phyloP scores from a whole-genome alignment of 2,797 vertebrate species.

The Squalus acanthias region DNA sequence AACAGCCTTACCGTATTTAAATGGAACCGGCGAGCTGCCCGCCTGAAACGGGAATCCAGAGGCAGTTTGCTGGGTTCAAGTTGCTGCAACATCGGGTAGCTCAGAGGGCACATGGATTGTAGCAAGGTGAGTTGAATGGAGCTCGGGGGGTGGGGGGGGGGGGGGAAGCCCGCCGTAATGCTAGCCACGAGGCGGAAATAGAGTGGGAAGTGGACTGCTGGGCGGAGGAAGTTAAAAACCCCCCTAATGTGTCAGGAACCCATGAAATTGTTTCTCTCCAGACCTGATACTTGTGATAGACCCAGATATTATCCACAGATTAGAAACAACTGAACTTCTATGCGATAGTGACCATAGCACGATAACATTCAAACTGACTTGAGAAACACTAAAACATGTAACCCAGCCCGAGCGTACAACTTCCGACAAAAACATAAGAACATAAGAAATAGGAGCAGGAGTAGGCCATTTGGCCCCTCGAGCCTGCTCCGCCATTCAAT shows the following conservation, averaged over 20 bases:
- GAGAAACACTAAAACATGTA: not conserved
- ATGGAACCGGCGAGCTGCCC: not conserved
- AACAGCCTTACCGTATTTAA: not conserved
- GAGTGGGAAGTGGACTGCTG: not conserved
- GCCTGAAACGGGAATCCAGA: not conserved
- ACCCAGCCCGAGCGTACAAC: not conserved
- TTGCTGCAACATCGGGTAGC: not conserved
- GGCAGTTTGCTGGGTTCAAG: not conserved
- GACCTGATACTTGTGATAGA: not conserved
- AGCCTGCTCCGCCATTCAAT: too few species aligned
- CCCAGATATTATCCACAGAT: not conserved
- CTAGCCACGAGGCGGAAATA: not conserved
- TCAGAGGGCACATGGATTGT: not conserved
- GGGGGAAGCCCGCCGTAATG: not conserved
- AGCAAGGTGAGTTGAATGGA: not conserved
- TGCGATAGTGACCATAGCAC: not conserved
- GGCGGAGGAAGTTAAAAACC: too few species aligned
- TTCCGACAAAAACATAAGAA: not conserved
- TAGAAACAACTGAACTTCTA: not conserved
- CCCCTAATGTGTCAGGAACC: not conserved
- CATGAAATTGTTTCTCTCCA: not conserved
- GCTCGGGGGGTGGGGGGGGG: too few species aligned
- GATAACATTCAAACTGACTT: not conserved
- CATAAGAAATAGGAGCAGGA: too few species aligned
- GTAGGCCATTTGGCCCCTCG: too few species aligned